Evolutionary conservation across 1,140 invertebrate genomes (phyloP), one percentile per base, ranked within the genome.

Genomic region (Rhynchophorus ferrugineus): DNA sequence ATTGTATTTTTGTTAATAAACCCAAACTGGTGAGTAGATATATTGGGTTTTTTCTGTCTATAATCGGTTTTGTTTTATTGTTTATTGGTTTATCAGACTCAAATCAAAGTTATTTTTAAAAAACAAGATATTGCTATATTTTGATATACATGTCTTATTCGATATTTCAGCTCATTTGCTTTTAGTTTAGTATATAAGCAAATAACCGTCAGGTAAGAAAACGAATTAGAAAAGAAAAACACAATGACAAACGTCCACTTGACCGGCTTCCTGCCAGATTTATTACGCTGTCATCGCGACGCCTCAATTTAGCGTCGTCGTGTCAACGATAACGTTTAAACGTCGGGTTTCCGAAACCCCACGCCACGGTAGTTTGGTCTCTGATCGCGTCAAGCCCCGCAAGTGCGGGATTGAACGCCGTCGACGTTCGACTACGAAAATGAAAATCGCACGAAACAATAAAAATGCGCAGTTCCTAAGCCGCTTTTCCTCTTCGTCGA

Each of bases 301-400:
- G 24, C 24, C 11, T 29, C 5, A 11, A 6, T 29, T 11, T 17
- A 16, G 8, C 20, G 44, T n/a, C 50, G 33, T 36, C 44, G 44
- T 46, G 36, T 22, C 43, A 22, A 11, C 44, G 29, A 20, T 39
- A 51, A 41, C 44, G 50, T 52, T 59, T 59, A 56, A 59, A 44
- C 50, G 42, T 33, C 59, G 39, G 60, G 55, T 57, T 62, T 62
- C 56, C 11, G 61, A 62, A 62, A 48, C 53, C 61, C 49, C 60
- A 56, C 49, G 29, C 11, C 22, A 19, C 16, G 46, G 13, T 16
- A 50, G 49, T 58, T 54, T 61, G 29, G 33, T 20, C 24, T 56
- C 42, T 61, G 59, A 61, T 61, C 57, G 59, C 53, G 44, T 47
- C 49, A 61, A 61, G 53, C 59, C 53, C 18, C 43, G 41, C 37